These are phyloP conservation scores for Lymantria monacha DNA, from an alignment of 2,888 invertebrate species.

Conservation along the genomic window DNA sequence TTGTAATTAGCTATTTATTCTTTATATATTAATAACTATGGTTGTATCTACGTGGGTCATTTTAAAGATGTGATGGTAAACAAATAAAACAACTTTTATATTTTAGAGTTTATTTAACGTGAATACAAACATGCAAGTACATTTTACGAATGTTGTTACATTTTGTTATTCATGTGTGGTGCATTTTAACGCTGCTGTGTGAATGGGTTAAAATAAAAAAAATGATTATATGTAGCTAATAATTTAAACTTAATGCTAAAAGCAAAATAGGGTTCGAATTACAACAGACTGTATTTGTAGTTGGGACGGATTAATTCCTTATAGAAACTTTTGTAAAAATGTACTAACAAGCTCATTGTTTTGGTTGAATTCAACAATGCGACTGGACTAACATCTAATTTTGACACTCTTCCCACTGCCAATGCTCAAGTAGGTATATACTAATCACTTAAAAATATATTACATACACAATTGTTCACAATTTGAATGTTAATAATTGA, in stretches of 20 bases:
- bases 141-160: slow-evolving; percentile 65
- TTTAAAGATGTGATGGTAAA: too few species aligned
- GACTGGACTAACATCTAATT: too few species aligned
- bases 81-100: too few species aligned
- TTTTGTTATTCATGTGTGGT: slow-evolving; percentile 53
- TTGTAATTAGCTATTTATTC: too few species aligned
- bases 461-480: too few species aligned
- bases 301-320: slow-evolving; percentile 57
- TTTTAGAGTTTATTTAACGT: slow-evolving; percentile 59
- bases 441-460: too few species aligned
- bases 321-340: slow-evolving; percentile 24
- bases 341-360: slow-evolving; percentile 44
- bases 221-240: slow-evolving; percentile 39
- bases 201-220: slow-evolving; percentile 57
- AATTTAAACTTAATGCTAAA: slow-evolving; percentile 49
- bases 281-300: slow-evolving; percentile 31
- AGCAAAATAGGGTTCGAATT: slow-evolving; percentile 34
- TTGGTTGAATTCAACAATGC: neutral
- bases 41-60: too few species aligned
- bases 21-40: too few species aligned
- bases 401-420: too few species aligned
- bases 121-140: slow-evolving; percentile 79
- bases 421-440: too few species aligned
- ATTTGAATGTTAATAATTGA: too few species aligned
- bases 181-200: slow-evolving; percentile 64